Evolutionary conservation across 2,113 vertebrate species (phyloP).

Genomic region (Ictalurus furcatus): DNA sequence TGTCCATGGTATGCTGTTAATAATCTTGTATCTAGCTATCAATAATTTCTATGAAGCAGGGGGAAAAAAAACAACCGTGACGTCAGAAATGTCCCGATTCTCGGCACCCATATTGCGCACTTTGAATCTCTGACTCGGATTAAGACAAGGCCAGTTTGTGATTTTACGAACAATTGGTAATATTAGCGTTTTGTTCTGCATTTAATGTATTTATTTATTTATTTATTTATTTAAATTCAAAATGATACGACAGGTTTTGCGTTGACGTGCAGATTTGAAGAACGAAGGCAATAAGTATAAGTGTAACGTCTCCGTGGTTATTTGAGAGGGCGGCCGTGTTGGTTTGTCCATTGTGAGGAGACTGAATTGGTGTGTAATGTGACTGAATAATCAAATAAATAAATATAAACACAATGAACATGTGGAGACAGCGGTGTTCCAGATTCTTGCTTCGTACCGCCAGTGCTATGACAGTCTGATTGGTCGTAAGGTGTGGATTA

Average conservation of each 20-base stretch:
- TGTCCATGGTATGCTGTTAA: neutral
- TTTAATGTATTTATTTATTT: neutral
- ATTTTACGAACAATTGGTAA: neutral
- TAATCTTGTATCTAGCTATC: neutral
- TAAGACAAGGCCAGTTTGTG: neutral
- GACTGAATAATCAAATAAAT: neutral
- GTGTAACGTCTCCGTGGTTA: neutral
- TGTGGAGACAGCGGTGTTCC: neutral
- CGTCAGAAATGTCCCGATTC: neutral
- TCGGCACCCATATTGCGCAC: neutral
- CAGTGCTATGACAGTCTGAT: too few species aligned
- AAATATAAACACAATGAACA: slow-evolving; percentile 11
- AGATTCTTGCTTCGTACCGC: neutral
- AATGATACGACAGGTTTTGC: neutral
- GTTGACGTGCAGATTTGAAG: neutral
- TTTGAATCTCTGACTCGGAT: neutral
- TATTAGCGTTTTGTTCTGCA: neutral
- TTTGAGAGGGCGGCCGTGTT: neutral
- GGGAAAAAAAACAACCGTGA: neutral
- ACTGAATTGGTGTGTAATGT: neutral
- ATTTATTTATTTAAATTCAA: neutral
- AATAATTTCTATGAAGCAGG: neutral
- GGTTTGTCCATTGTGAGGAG: neutral
- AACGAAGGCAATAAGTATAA: slow-evolving; percentile 12
- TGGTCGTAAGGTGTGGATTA: neutral